Evolutionary conservation across 2,113 vertebrate species (phyloP), one percentile per base, ranked within the genome.

Genomic region (Campylomormyrus tamandua): DNA sequence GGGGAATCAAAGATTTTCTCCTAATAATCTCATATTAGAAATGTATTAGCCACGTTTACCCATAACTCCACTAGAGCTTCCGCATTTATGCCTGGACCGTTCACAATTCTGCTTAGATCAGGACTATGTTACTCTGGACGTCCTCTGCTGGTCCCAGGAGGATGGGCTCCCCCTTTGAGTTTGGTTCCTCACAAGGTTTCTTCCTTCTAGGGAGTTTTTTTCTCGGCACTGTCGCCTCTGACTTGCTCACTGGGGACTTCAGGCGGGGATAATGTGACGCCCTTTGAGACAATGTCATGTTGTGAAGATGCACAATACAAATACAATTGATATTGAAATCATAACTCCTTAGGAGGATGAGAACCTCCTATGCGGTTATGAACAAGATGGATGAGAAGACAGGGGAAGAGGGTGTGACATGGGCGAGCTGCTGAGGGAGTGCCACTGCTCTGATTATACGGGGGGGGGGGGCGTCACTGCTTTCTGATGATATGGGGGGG

Each of bases 391-490:
- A 39, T n/a, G 17, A 58, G 58, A 46, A 88, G 7, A 42, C 1
- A 48, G 35, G 19, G 21, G 15, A 62, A 35, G 90, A 91, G 90
- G 92, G 93, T 50, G 83, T 56, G 56, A 85, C 50, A 88, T 90
- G 56, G 46, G 83, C 6, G 15, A 13, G 53, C 90, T 90, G 90
- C 87, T 89, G 90, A 90, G 88, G 48, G 90, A 91, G 90, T 89
- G 86, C 48, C 10, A 62, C 91, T 52, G 74, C 89, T 85, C 50
- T 35, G 35, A 31, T 31, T 31, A 31, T 31, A 31, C 31, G 35
- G 35, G 35, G 35, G 35, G 35, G 35, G 35, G 35, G 35, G 35
- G 31, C 31, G 31, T 31, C 31, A 31, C 31, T 31, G 31, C 31
- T 31, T 1, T 92, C 91, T 92, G 92, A 87, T 90, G 13, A n/a